Evolutionary conservation across 1,140 invertebrate species (phyloP).

Genomic region (Dendrolimus kikuchii): DNA sequence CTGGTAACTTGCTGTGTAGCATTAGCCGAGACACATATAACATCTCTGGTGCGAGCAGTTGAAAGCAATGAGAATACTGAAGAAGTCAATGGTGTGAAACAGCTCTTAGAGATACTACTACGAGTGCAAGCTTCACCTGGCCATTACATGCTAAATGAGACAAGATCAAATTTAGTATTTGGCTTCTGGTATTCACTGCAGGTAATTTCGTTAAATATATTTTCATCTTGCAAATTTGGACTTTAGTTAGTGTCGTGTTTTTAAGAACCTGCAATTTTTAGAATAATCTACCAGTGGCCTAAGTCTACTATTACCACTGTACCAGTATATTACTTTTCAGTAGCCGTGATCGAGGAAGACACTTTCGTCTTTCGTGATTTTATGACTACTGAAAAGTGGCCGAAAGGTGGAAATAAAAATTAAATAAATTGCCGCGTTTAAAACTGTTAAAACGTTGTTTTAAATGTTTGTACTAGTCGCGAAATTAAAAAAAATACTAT

Average conservation of each 20-base stretch:
- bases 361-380: too few relatives aligned
- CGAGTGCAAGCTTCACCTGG: conserved; percentile 86
- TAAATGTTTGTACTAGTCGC: too few relatives aligned
- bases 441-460: too few relatives aligned
- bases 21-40: conserved; percentile 45
- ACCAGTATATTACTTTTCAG: not conserved
- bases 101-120: conserved; percentile 77
- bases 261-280: not conserved
- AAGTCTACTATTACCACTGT: too few relatives aligned
- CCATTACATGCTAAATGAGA: conserved; percentile 88
- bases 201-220: conserved; percentile 52
- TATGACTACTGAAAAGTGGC: too few relatives aligned
- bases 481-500: too few relatives aligned
- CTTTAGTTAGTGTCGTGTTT: not conserved
- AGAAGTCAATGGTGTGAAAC: conserved; percentile 23
- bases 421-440: too few relatives aligned
- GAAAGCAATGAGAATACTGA: conserved; percentile 55
- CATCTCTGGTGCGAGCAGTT: conserved; percentile 33
- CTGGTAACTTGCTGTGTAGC: conserved; percentile 58
- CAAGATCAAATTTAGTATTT: conserved; percentile 86
- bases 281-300: not conserved
- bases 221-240: not conserved
- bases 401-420: too few relatives aligned
- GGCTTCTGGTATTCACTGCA: conserved; percentile 94
- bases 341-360: too few relatives aligned